A percentile compares a stretch with the other conserved stretches of the same genome.
These are phyloP conservation scores for Caenorhabditis sp. DNA, from an alignment of 2,888 invertebrate genomes.

Conservation along the genomic window DNA sequence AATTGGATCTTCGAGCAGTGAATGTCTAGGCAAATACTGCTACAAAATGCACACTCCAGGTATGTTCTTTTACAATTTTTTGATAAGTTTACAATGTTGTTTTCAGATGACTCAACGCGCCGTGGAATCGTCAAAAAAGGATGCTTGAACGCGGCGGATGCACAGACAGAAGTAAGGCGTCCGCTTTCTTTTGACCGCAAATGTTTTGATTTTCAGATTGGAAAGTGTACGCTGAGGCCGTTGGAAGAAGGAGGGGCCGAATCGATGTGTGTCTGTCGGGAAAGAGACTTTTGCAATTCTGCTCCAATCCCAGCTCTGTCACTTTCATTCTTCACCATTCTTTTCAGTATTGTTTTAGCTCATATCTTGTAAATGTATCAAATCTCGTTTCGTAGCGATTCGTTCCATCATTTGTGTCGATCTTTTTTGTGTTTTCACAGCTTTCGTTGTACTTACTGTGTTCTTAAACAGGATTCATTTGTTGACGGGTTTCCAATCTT, in stretches of 20 bases:
- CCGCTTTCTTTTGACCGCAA: neutral
- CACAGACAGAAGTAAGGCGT: constrained; percentile 35
- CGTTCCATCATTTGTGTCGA: neutral
- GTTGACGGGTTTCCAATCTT: constrained; percentile 13
- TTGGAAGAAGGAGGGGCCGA: constrained; percentile 37
- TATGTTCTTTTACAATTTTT: neutral
- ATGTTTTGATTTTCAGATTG: constrained; percentile 42
- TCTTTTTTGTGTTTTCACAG: constrained; percentile 24
- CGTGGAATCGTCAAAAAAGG: constrained; percentile 47
- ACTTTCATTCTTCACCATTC: neutral
- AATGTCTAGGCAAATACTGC: constrained; percentile 40
- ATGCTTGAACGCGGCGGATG: constrained; percentile 49
- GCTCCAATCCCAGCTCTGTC: neutral
- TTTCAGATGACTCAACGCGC: constrained; percentile 32
- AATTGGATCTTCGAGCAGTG: constrained; percentile 8
- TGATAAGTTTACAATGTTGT: neutral
- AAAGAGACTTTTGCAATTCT: constrained; percentile 33
- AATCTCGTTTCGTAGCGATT: neutral
- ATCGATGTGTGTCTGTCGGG: constrained; percentile 40
- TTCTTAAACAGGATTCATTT: constrained; percentile 24
- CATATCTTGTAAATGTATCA: neutral
- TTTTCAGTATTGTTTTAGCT: neutral
- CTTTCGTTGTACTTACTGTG: constrained; percentile 19
- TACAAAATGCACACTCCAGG: constrained; percentile 48
- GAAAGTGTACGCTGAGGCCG: constrained; percentile 41